Base-by-base conservation (phyloP, 2,797 vertebrate genomes). In the Coreius guichenoti region DNA sequence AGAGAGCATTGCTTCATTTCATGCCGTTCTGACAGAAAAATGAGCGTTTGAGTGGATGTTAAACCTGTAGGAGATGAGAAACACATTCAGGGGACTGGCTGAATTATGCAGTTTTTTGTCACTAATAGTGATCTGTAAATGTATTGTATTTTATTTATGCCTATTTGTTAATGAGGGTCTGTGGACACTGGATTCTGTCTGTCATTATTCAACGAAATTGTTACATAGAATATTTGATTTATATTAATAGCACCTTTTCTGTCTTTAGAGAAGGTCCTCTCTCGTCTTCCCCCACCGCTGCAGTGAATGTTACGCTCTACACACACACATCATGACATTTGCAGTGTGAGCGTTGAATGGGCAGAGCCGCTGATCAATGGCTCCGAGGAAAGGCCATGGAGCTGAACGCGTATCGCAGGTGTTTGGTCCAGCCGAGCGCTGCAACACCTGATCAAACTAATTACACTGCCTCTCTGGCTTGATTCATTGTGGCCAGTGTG, bases 381-480 rank as follows among this genome's bases (percentile, higher is more conserved):
- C 56, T 26, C 58, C 0, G 29, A 54, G 73, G 47, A 51, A 51
- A 75, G 73, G 73, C 47, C 73, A 54, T 33, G 9, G 29, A 75
- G 19, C 19, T 54, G 73, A 29, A 14, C 29, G 5, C 0, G 19
- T 7, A 13, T 23, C 47, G 13, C 39, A 75, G 47, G 36, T 11
- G n/a, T 43, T n/a, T 4, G 33, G 58, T 79, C 26, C 76, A 69
- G 43, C 8, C 29, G 8, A 54, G 51, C 51, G 1, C 19, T 8
- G 17, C 51, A 56, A 73, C 67, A 80, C 76, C 54, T 73, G 83
- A 85, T 80, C 49, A 61, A 63, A 80, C n/a, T 31, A 80, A 85
- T 80, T 80, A 65, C 51, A 63, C 8, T 12, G 29, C 8, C 4
- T 79, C 19, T 61, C 47, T 80, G 83, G 76, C 76, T 73, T 16